phyloP scores from a whole-genome alignment of 2,113 vertebrate species.

The Lynx canadensis region DNA sequence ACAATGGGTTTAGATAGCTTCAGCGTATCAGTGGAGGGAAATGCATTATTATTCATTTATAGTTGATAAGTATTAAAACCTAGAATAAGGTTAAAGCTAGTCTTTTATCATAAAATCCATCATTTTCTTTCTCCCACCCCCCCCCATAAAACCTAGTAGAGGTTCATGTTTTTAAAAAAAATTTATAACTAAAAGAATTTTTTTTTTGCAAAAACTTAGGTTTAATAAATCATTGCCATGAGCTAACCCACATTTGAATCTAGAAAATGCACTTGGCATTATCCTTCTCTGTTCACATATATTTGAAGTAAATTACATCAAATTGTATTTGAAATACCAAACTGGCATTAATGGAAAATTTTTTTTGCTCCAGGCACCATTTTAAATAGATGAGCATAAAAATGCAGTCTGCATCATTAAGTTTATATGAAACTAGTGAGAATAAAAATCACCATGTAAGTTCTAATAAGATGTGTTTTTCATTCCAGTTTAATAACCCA shows the following conservation, averaged over 20 bases:
- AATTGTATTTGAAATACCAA: conserved; percentile 94
- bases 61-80: conserved; percentile 72
- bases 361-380: conserved; percentile 91
- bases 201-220: conserved; percentile 72
- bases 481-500: conserved; percentile 93
- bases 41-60: conserved; percentile 60
- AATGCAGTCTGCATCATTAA: conserved; percentile 93
- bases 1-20: conserved; percentile 12
- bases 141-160: background rate
- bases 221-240: conserved; percentile 85
- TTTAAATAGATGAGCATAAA: conserved; percentile 93
- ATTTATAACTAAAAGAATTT: conserved; percentile 62
- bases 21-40: conserved; percentile 34
- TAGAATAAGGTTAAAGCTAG: conserved; percentile 44
- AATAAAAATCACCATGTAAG: conserved; percentile 93
- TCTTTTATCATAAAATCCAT: conserved; percentile 37
- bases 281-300: conserved; percentile 90
- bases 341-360: conserved; percentile 92
- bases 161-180: background rate
- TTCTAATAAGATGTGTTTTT: conserved; percentile 94
- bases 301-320: conserved; percentile 93
- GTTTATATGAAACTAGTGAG: conserved; percentile 93
- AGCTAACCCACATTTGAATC: conserved; percentile 86
- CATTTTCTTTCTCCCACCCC: background rate
- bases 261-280: conserved; percentile 86